Evolutionary conservation across 2,797 vertebrate species (phyloP).

Genomic region (Acanthurus leucopareius): DNA sequence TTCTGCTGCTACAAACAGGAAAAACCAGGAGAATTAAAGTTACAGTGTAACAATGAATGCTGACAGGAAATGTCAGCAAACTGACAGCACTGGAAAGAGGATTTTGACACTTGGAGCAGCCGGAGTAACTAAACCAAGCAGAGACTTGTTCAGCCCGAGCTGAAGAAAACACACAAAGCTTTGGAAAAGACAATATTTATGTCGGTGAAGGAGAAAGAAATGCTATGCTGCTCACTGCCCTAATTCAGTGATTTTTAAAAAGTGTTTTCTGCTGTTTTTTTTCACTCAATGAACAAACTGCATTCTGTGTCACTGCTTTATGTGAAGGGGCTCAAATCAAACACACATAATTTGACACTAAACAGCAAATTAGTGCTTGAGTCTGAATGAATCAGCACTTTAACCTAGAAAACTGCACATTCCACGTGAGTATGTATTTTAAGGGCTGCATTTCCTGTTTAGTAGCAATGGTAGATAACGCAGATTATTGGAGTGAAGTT

Average conservation of each 20-base stretch:
- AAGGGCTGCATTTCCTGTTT: neutral
- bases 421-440: neutral
- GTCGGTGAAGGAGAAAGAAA: neutral
- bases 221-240: neutral
- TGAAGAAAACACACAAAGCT: constrained; percentile 31
- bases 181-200: constrained; percentile 27
- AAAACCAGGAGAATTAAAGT: constrained; percentile 41
- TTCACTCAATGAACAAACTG: neutral
- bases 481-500: constrained; percentile 4
- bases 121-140: constrained; percentile 42
- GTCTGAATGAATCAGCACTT: neutral
- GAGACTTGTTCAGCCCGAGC: constrained; percentile 22
- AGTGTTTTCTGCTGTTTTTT: neutral
- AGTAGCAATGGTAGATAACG: neutral
- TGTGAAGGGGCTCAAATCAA: neutral
- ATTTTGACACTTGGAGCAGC: constrained; percentile 47
- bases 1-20: constrained; percentile 22
- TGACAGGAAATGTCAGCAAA: constrained; percentile 53
- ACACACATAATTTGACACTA: neutral
- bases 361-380: neutral
- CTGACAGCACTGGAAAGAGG: constrained; percentile 23
- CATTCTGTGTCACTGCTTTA: neutral
- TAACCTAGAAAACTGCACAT: neutral
- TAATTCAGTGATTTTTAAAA: neutral
- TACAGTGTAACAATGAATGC: constrained; percentile 36